Percentiles rank a stretch among this genome's conserved stretches.
Conservation (phyloP, 2,888 invertebrate genomes). For the Amblyjoppa proteus region DNA sequence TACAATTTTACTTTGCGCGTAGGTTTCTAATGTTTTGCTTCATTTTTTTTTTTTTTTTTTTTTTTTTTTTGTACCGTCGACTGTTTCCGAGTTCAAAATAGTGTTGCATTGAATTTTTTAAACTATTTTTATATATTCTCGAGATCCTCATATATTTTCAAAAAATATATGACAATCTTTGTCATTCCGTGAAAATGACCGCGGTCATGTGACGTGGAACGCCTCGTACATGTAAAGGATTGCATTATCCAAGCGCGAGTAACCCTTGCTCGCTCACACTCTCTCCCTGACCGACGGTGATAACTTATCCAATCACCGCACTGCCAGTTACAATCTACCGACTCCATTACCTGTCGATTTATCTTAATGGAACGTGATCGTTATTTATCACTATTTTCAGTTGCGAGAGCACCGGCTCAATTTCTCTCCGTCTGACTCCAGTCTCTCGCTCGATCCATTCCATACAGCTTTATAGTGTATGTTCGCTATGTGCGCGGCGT, state of each 20-base stretch:
- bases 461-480: conserved; percentile 1
- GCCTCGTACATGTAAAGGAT: conserved; percentile 48
- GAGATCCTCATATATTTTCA: background rate
- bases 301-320: conserved; percentile 83
- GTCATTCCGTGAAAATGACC: background rate
- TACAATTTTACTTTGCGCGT: background rate
- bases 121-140: background rate
- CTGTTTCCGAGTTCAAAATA: background rate
- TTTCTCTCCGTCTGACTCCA: conserved; percentile 71
- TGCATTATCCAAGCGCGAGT: conserved; percentile 77
- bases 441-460: background rate
- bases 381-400: conserved; percentile 83
- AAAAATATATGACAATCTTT: background rate
- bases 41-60: background rate
- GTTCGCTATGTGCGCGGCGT: background rate
- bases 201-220: background rate
- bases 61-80: background rate
- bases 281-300: conserved; percentile 70
- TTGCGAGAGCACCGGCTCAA: conserved; percentile 75
- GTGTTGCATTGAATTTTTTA: background rate
- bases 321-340: conserved; percentile 82
- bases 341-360: conserved; percentile 81
- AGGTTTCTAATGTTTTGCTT: background rate
- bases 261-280: conserved; percentile 18
- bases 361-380: conserved; percentile 82